Evolutionary conservation across 2,888 invertebrate genomes (phyloP), one percentile per base, ranked within the genome.

Genomic region (Sycophila texana): DNA sequence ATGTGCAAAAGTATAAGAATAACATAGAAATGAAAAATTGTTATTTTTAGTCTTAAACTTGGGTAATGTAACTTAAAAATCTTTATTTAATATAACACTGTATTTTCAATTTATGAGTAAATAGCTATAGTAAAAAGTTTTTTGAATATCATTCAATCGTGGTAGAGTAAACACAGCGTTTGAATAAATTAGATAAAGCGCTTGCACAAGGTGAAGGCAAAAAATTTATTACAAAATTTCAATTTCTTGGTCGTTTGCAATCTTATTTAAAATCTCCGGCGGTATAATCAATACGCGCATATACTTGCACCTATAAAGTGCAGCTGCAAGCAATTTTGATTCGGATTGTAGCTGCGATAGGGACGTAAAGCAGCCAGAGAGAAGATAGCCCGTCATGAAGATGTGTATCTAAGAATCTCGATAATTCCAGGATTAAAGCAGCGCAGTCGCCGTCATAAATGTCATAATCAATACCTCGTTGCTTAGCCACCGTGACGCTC

Each of bases 391-490:
- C 49, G 53, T 71, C 66, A 75, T 67, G 75, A 80, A 80, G 73
- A 77, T 77, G 70, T 74, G 65, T 80, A 74, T 80, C 74, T 80
- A 80, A 80, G 71, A 66, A 77, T 77, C 77, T 70, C 74, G 77
- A 80, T 80, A 77, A 80, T 80, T 77, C 68, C 65, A 66, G 77
- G 70, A 77, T 74, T 70, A 80, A 65, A 74, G 70, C 39, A 65
- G 57, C 63, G 58, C 53, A 65, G 65, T 67, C 70, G 57, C 73
- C 58, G 77, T 78, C 81, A 74, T 81, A 81, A 78, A 81, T 78
- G 77, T 71, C 77, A 78, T 81, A 81, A 81, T 81, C 81, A 78
- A 77, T 78, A 72, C 73, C 81, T 76, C 74, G 74, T 66, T 74
- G 77, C 68, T 74, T 73, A 77, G 74, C 74, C 81, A 81, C 77